Percentiles rank a stretch among this genome's conserved stretches.
These are phyloP conservation scores for Hirundo rustica DNA, from an alignment of 2,797 vertebrate genomes.

Conservation along the genomic window DNA sequence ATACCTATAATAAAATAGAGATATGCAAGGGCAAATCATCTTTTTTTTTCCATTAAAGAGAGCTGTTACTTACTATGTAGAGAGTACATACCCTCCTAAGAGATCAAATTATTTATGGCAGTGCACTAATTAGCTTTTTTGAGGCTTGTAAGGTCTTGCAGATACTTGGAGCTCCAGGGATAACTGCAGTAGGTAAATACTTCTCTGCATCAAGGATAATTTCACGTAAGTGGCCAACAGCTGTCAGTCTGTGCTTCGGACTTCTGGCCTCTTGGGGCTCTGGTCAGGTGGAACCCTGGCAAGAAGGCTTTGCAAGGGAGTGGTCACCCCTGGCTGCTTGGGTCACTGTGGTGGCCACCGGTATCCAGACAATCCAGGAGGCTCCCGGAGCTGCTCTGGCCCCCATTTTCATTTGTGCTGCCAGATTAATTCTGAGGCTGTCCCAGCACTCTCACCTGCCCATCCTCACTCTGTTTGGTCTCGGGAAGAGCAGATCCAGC, in stretches of 20 bases:
- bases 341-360: neutral
- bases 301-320: neutral
- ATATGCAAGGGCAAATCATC: neutral
- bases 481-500: neutral
- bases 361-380: neutral
- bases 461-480: neutral
- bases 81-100: conserved; percentile 7
- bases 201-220: neutral
- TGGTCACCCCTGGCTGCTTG: neutral
- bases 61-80: conserved; percentile 9
- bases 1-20: conserved; percentile 8
- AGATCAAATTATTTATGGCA: conserved; percentile 61
- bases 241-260: neutral
- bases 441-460: neutral
- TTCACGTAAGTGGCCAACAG: neutral
- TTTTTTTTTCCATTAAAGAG: conserved; percentile 20
- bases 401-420: neutral
- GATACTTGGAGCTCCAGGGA: neutral
- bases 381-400: neutral
- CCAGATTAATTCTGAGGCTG: neutral
- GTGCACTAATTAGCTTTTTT: conserved; percentile 56
- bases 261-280: neutral
- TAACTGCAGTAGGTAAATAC: conserved; percentile 28
- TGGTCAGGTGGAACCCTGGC: neutral
- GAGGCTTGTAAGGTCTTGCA: conserved; percentile 28